phyloP scores from a whole-genome alignment of 2,888 invertebrate species.

The Dryococelus australis region DNA sequence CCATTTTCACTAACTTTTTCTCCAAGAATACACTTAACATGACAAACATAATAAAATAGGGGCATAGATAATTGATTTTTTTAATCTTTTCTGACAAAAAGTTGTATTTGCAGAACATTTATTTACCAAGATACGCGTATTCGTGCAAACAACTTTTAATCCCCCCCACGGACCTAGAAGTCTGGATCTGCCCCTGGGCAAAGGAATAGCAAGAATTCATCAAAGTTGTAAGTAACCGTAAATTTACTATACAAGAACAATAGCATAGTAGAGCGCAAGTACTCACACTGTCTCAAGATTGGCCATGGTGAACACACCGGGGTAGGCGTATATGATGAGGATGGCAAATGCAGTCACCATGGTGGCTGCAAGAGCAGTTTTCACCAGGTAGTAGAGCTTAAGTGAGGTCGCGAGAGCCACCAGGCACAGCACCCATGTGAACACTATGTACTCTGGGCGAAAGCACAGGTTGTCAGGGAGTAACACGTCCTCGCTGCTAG shows the following conservation, averaged over 20 bases:
- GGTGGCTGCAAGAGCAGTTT: slow-evolving; percentile 77
- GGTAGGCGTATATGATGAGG: slow-evolving; percentile 70
- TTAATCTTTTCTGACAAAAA: too few species aligned
- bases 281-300: slow-evolving; percentile 26
- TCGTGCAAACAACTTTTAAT: too few species aligned
- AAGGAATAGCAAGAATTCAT: too few species aligned
- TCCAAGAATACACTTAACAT: too few species aligned
- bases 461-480: neutral
- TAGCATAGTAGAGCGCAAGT: neutral
- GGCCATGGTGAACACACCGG: slow-evolving; percentile 60
- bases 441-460: slow-evolving; percentile 85
- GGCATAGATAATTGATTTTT: too few species aligned
- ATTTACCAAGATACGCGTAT: too few species aligned
- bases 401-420: slow-evolving; percentile 91
- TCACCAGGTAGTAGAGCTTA: slow-evolving; percentile 87
- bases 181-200: too few species aligned
- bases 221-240: too few species aligned
- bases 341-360: slow-evolving; percentile 79
- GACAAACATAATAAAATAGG: too few species aligned
- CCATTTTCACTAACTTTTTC: too few species aligned
- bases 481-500: neutral
- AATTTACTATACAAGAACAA: neutral
- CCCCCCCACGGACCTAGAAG: too few species aligned
- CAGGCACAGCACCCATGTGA: slow-evolving; percentile 92
- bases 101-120: too few species aligned